A percentile compares a stretch with the other conserved stretches of the same genome.
Evolutionary conservation across 2,888 invertebrate genomes (phyloP).

Genomic region (Tanypteryx hageni): DNA sequence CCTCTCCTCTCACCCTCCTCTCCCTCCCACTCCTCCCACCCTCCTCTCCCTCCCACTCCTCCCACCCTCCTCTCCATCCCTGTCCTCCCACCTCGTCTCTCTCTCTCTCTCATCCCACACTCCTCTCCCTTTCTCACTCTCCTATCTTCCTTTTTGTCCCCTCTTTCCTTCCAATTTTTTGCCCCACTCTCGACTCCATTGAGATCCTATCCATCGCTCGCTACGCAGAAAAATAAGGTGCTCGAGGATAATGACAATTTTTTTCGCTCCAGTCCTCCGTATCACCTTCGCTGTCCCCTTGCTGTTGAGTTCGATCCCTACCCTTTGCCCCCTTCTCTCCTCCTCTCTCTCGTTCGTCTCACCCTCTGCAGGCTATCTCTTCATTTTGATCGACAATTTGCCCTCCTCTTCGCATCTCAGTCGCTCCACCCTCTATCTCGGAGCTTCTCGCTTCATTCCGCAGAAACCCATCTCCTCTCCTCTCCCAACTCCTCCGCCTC

Average conservation of each 20-base stretch:
- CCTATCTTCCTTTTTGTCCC: constrained; percentile 8
- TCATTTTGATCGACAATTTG: constrained; percentile 4
- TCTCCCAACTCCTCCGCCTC: not conserved
- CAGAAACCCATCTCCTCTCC: not conserved
- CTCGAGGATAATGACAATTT: constrained; percentile 13
- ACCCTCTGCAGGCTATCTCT: not conserved
- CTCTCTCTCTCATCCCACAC: too few species aligned
- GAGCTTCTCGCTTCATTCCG: not conserved
- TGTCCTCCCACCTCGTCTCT: too few species aligned
- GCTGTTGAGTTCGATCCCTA: not conserved
- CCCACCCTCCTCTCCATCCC: too few species aligned
- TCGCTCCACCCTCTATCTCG: not conserved
- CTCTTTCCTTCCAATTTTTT: not conserved
- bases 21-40: too few species aligned
- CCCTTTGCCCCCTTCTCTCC: not conserved
- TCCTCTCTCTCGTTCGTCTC: not conserved
- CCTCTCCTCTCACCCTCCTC: too few species aligned
- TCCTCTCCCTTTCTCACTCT: too few species aligned
- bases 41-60: too few species aligned
- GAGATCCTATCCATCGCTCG: constrained; percentile 9
- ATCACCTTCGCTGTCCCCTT: not conserved
- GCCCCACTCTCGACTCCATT: not conserved
- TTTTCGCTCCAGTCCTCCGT: not conserved
- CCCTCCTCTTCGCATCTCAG: not conserved
- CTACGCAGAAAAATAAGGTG: constrained; percentile 32